Conservation (phyloP, 2,888 invertebrate genomes). For the Chrysina gloriosa region DNA sequence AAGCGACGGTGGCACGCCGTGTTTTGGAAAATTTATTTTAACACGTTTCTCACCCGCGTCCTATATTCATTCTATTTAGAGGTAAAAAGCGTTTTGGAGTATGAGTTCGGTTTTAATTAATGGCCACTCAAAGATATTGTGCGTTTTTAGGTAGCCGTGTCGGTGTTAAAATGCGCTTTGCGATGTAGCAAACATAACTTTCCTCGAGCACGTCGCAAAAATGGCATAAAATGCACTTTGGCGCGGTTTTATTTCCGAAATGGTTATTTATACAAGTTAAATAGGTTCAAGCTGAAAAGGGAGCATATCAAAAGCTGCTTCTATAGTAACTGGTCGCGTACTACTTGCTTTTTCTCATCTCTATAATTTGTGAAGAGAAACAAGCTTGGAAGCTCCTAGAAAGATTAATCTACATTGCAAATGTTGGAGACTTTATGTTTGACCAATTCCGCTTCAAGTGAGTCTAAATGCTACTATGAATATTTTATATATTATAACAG, state of each 20-base stretch:
- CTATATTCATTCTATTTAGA: conserved; percentile 43
- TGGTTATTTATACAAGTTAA: conserved; percentile 3
- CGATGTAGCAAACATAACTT: conserved; percentile 21
- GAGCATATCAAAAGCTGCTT: no score
- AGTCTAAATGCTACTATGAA: no score
- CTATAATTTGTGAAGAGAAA: no score
- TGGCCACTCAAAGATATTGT: conserved; percentile 24
- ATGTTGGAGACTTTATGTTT: no score
- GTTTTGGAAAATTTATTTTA: conserved; percentile 41
- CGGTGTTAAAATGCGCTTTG: conserved; percentile 28
- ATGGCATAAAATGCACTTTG: conserved; percentile 15
- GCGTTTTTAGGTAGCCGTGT: conserved; percentile 25
- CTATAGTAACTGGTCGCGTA: no score
- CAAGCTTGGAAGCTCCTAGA: no score
- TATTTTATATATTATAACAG: no score
- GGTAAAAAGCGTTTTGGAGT: conserved; percentile 42
- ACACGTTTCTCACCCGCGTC: conserved; percentile 35
- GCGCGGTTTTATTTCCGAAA: background rate
- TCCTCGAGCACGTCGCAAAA: background rate
- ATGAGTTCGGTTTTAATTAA: conserved; percentile 40
- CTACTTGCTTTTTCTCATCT: no score
- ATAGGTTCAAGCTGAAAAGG: background rate
- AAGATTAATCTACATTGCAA: no score
- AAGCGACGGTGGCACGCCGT: conserved; percentile 23
- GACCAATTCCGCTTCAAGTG: no score